A percentile compares a stretch with the other conserved stretches of the same genome.
phyloP scores from a whole-genome alignment of 1,140 invertebrate genomes.

The Drosophila insularis region DNA sequence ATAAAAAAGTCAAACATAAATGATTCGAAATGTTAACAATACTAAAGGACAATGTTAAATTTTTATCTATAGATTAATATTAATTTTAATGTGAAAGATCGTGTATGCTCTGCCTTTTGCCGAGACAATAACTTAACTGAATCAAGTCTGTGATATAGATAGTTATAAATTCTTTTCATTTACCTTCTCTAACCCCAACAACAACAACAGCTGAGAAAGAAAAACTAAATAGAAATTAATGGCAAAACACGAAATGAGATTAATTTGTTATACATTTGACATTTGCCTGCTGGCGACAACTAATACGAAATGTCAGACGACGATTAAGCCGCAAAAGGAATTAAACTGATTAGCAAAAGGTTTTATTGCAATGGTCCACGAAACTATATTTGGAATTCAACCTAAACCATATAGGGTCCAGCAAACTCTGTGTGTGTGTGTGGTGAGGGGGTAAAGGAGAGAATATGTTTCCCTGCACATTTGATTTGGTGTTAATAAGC shows the following conservation, averaged over 20 bases:
- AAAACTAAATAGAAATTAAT: constrained; percentile 52
- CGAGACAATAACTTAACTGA: too few relatives aligned
- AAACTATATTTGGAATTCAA: constrained; percentile 2
- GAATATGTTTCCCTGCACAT: constrained; percentile 1
- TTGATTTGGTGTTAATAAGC: constrained; percentile 77
- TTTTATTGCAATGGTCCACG: constrained; percentile 42
- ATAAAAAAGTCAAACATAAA: neutral
- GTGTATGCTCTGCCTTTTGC: too few relatives aligned
- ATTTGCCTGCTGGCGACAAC: constrained; percentile 37
- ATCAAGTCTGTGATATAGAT: too few relatives aligned
- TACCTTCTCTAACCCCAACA: neutral
- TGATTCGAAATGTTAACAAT: neutral
- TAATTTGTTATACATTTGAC: constrained; percentile 67
- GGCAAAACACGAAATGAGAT: constrained; percentile 61
- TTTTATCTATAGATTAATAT: too few relatives aligned
- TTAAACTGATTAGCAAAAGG: constrained; percentile 74
- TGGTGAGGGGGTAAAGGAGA: neutral
- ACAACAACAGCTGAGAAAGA: constrained; percentile 36
- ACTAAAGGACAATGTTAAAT: neutral
- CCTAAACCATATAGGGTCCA: neutral
- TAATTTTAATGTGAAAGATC: too few relatives aligned
- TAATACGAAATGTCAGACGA: constrained; percentile 77
- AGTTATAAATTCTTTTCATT: too few relatives aligned
- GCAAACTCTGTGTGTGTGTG: neutral
- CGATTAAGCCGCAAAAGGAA: constrained; percentile 75